These are phyloP conservation scores for Chironomus striatipennis DNA, from an alignment of 1,140 invertebrate species.

Conservation along the genomic window DNA sequence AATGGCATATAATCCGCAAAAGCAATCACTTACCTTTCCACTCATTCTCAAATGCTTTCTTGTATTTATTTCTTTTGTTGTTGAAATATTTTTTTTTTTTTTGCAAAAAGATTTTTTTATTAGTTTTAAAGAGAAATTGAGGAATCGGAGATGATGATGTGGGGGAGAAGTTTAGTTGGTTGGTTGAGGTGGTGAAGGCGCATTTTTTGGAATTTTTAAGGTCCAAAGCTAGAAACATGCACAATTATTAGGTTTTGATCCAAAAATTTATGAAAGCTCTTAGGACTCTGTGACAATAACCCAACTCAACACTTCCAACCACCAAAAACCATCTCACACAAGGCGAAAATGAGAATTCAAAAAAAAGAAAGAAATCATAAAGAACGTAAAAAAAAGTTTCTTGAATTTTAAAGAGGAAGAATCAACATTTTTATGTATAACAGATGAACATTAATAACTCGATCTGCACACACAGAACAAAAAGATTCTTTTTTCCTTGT, in stretches of 20 bases:
- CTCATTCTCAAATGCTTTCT: not conserved
- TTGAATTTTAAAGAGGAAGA: not conserved
- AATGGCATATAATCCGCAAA: conserved; percentile 3
- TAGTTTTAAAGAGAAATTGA: no score
- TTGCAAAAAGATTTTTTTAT: not conserved
- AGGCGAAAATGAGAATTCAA: no score
- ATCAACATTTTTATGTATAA: not conserved
- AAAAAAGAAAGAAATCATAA: not conserved
- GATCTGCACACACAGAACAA: not conserved
- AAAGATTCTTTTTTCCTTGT: not conserved
- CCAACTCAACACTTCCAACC: no score
- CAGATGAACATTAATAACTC: conserved; percentile 7
- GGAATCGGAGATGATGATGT: no score
- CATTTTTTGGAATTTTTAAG: no score
- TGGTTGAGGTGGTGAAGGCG: no score
- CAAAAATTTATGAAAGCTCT: no score
- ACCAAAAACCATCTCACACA: no score
- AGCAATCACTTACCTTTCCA: not conserved
- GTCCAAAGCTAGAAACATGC: no score
- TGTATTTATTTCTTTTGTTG: conserved; percentile 7
- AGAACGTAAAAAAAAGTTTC: not conserved
- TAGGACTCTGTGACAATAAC: no score
- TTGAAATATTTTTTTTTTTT: not conserved
- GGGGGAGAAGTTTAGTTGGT: no score
- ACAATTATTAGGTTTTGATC: no score